These are phyloP conservation scores for Marmota monax DNA, from an alignment of 2,113 vertebrate species.

Conservation along the genomic window DNA sequence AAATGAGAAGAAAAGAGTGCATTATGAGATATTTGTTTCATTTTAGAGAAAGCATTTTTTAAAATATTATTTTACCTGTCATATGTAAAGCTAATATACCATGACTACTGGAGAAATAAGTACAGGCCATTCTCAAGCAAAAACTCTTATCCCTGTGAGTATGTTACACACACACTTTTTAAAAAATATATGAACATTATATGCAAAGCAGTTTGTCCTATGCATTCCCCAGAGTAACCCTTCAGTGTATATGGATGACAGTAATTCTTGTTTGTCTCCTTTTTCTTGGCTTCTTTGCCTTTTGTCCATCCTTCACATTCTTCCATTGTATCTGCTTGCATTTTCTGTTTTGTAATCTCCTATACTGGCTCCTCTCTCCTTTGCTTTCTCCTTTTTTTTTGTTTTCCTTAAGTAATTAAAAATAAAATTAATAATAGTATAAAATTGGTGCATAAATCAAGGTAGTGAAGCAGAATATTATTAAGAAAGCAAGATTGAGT, in stretches of 20 bases:
- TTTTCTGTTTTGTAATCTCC: neutral
- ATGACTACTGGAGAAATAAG: neutral
- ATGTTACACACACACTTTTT: neutral
- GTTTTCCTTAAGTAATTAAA: neutral
- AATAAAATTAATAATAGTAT: neutral
- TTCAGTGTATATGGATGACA: neutral
- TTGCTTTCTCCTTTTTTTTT: neutral
- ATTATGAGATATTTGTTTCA: neutral
- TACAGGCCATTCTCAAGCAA: neutral
- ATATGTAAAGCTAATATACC: neutral
- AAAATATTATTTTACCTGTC: neutral
- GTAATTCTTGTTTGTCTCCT: neutral
- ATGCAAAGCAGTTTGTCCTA: neutral
- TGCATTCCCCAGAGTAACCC: neutral
- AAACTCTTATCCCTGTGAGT: neutral
- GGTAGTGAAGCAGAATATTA: neutral
- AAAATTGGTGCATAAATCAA: neutral
- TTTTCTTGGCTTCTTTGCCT: neutral
- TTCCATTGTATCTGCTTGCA: neutral
- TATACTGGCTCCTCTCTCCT: neutral
- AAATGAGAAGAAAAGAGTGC: neutral
- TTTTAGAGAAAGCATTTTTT: constrained; percentile 13
- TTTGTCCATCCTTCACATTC: neutral
- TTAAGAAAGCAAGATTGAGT: neutral
- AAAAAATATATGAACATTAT: neutral